Percentiles rank a stretch among this genome's conserved stretches.
Evolutionary conservation across 2,797 vertebrate genomes (phyloP).

Genomic region (Lithobates sylvaticus): DNA sequence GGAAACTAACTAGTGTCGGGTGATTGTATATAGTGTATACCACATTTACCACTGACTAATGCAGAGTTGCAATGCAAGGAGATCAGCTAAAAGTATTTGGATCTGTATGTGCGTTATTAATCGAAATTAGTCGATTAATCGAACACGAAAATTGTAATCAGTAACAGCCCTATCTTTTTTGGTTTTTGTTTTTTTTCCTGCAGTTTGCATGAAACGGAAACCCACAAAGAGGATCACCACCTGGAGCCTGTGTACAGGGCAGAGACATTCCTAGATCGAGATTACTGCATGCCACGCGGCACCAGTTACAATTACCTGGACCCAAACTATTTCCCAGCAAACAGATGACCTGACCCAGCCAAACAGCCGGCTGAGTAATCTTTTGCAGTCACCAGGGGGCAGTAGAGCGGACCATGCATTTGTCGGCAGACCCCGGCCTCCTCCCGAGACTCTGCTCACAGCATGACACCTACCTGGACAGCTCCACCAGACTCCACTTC

Average conservation of each 20-base stretch:
- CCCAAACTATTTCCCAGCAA: slow-evolving; percentile 99
- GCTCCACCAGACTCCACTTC: slow-evolving; percentile 76
- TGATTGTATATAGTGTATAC: too few relatives aligned
- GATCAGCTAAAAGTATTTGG: too few relatives aligned
- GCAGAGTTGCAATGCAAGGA: too few relatives aligned
- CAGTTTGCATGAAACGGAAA: slow-evolving; percentile 94
- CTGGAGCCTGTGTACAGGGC: slow-evolving; percentile 91
- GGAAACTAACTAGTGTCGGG: too few relatives aligned
- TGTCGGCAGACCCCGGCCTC: slow-evolving; percentile 83
- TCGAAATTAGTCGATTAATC: too few relatives aligned
- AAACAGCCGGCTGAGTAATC: slow-evolving; percentile 70
- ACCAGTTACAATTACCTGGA: slow-evolving; percentile 98
- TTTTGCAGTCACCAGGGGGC: slow-evolving; percentile 83
- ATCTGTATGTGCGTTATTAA: too few relatives aligned
- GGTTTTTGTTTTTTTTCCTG: slow-evolving; percentile 64
- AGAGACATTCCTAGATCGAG: slow-evolving; percentile 95
- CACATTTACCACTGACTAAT: too few relatives aligned
- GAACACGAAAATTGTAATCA: too few relatives aligned
- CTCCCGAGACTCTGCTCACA: slow-evolving; percentile 82
- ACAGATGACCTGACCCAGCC: slow-evolving; percentile 93
- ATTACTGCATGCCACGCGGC: slow-evolving; percentile 97
- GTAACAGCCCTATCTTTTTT: too few relatives aligned
- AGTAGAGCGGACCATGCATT: slow-evolving; percentile 86
- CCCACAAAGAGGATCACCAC: slow-evolving; percentile 92
- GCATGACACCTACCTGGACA: slow-evolving; percentile 79